Evolutionary conservation across 2,797 vertebrate species (phyloP).

Genomic region (Alosa sapidissima): DNA sequence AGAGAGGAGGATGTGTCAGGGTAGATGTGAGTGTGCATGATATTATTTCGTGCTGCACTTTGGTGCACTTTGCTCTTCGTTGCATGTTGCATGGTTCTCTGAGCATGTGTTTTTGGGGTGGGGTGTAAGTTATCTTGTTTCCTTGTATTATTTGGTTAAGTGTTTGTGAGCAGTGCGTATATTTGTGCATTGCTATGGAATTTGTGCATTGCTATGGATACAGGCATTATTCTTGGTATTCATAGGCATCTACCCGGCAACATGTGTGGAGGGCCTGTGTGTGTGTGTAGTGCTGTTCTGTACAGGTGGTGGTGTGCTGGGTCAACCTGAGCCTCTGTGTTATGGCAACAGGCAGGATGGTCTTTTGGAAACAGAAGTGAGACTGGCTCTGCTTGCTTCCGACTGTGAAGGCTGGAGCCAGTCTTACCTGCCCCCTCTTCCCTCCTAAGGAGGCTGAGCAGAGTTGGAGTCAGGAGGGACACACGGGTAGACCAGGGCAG

Average conservation of each 20-base stretch:
- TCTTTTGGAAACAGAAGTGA: conserved; percentile 60
- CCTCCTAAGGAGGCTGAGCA: not conserved
- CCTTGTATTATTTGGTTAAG: no score
- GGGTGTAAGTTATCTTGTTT: no score
- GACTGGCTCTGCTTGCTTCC: conserved; percentile 46
- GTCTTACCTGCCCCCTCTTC: conserved; percentile 28
- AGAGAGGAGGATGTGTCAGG: not conserved
- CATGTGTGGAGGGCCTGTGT: not conserved
- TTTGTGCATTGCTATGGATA: not conserved
- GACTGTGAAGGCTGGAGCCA: not conserved
- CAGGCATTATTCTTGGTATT: not conserved
- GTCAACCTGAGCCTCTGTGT: conserved; percentile 39
- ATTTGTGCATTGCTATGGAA: not conserved
- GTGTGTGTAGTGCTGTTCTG: conserved; percentile 27
- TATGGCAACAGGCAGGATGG: conserved; percentile 62
- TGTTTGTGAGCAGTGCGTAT: not conserved
- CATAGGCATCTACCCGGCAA: not conserved
- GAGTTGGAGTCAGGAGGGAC: not conserved
- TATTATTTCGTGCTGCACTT: not conserved
- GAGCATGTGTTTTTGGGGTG: no score
- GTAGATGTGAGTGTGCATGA: not conserved
- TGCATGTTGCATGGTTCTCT: no score
- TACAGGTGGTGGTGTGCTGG: not conserved
- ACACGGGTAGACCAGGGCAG: not conserved
- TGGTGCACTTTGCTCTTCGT: not conserved